Percentiles rank a stretch among this genome's conserved stretches.
These are phyloP conservation scores for Napeogenes inachia DNA, from an alignment of 2,888 invertebrate species.

Conservation along the genomic window DNA sequence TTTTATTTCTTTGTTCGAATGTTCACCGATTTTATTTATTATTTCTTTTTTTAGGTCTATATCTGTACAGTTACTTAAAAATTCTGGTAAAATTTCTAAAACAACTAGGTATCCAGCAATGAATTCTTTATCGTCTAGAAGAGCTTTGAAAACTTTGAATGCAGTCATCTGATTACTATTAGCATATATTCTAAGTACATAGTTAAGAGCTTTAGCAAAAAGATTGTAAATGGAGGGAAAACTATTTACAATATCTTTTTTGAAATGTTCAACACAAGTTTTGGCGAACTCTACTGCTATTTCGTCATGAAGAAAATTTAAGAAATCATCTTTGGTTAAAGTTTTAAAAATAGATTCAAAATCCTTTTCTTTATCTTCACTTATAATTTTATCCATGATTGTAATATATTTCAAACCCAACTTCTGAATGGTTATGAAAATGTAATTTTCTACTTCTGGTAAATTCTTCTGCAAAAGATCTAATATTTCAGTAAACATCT, in stretches of 20 bases:
- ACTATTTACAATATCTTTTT: conserved; percentile 43
- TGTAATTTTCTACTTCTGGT: conserved; percentile 46
- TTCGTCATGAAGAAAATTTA: conserved; percentile 36
- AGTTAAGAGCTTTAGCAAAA: conserved; percentile 40
- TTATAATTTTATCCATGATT: conserved; percentile 32
- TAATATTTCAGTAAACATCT: conserved; percentile 38
- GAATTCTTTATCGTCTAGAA: conserved; percentile 42
- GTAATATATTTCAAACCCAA: conserved; percentile 40
- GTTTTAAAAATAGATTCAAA: conserved; percentile 31
- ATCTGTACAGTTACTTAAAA: conserved; percentile 16
- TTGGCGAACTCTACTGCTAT: conserved; percentile 42
- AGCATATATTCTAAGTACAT: conserved; percentile 22
- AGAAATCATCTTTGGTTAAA: conserved; percentile 24
- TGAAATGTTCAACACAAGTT: conserved; percentile 44
- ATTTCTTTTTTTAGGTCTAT: conserved; percentile 26
- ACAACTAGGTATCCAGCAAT: conserved; percentile 45
- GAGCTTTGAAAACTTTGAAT: conserved; percentile 34
- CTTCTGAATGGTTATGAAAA: conserved; percentile 46
- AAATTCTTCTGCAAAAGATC: conserved; percentile 37
- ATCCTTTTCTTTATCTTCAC: conserved; percentile 4
- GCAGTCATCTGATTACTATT: conserved; percentile 11
- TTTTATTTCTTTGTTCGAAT: conserved; percentile 50
- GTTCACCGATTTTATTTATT: conserved; percentile 31
- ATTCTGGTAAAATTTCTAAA: conserved; percentile 34
- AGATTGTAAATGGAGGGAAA: conserved; percentile 50